phyloP scores from a whole-genome alignment of 2,797 vertebrate species.

The Siniperca obscura region DNA sequence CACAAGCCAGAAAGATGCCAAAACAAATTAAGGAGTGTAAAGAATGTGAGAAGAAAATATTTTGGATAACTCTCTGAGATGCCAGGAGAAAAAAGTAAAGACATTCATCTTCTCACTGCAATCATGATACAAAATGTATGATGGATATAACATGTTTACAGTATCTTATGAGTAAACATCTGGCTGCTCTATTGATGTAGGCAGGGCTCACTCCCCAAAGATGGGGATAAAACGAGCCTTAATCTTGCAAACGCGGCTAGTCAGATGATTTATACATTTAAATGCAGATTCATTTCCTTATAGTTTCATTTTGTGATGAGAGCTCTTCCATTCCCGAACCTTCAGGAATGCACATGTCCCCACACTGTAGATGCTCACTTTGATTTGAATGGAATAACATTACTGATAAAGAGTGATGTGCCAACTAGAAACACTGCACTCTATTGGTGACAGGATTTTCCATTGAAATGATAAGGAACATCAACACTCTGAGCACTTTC shows the following conservation, averaged over 20 bases:
- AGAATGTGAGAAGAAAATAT: conserved; percentile 26
- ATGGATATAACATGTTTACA: conserved; percentile 13
- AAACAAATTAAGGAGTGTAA: conserved; percentile 57
- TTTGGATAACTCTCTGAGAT: conserved; percentile 1
- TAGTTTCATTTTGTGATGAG: neutral
- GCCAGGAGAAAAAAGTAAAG: neutral
- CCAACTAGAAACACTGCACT: too few species aligned
- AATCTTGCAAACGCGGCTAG: neutral
- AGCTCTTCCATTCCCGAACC: neutral
- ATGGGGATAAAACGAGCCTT: neutral
- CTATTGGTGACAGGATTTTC: neutral
- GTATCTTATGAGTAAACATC: neutral
- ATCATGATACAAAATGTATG: conserved; percentile 11
- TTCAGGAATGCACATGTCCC: neutral
- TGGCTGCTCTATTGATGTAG: neutral
- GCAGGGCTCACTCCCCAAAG: neutral
- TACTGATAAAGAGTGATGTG: neutral
- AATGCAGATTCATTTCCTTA: neutral
- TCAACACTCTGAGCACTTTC: neutral
- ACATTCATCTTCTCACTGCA: neutral
- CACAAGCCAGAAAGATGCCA: conserved; percentile 52
- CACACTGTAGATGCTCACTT: neutral
- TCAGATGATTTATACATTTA: neutral
- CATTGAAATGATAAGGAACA: neutral
- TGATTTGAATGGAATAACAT: neutral